Conservation (phyloP, 2,797 vertebrate species). For the Allobates femoralis region DNA sequence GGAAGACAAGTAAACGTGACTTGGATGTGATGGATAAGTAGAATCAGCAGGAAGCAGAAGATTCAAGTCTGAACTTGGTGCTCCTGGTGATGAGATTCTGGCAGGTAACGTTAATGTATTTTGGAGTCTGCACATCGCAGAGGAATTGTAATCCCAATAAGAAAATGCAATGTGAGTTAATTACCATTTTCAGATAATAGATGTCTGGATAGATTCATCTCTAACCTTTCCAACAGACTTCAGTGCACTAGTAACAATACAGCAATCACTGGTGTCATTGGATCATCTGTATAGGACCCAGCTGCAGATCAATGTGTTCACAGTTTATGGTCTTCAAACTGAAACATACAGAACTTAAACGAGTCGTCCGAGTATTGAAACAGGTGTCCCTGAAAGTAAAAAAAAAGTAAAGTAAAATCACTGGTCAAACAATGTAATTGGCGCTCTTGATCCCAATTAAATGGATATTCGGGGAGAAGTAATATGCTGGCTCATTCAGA, state of each 20-base stretch:
- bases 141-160: not conserved
- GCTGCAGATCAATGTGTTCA: not conserved
- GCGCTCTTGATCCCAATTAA: too few species aligned
- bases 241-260: not conserved
- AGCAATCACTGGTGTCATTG: not conserved
- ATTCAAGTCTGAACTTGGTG: not conserved
- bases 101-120: constrained; percentile 1
- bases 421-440: too few species aligned
- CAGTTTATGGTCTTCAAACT: not conserved
- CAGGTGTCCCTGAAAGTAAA: too few species aligned
- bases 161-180: constrained; percentile 7
- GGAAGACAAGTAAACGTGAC: not conserved
- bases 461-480: too few species aligned
- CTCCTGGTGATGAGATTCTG: not conserved
- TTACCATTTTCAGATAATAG: constrained; percentile 8
- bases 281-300: not conserved
- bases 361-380: too few species aligned
- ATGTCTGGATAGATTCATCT: not conserved
- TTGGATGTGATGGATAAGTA: not conserved
- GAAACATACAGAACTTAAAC: too few species aligned
- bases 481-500: too few species aligned
- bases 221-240: constrained; percentile 10
- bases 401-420: too few species aligned
- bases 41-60: not conserved
- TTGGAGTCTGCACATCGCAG: not conserved